phyloP scores from a whole-genome alignment of 2,113 vertebrate genomes.

The Pachycephala philippinensis region DNA sequence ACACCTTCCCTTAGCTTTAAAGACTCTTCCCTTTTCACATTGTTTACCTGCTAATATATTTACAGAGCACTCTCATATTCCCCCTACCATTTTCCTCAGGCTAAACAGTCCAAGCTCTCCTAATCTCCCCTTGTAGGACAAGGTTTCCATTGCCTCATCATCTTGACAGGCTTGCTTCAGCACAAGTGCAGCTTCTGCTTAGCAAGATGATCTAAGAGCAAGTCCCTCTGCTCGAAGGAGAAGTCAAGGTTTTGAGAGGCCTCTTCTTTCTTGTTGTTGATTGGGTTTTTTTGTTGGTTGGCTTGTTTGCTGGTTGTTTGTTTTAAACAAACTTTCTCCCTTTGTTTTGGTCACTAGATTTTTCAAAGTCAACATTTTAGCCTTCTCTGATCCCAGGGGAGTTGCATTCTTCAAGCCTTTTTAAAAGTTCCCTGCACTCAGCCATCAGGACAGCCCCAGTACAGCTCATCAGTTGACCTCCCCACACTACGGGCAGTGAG shows the following conservation, averaged over 20 bases:
- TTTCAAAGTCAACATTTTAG: not conserved
- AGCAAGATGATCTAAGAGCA: not conserved
- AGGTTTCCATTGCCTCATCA: not conserved
- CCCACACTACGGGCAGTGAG: accelerated
- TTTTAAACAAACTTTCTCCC: not conserved
- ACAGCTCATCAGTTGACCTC: not conserved
- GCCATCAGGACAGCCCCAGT: not conserved
- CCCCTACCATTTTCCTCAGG: not conserved
- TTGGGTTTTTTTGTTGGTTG: not conserved
- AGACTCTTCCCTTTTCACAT: not conserved
- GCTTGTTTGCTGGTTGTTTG: not conserved
- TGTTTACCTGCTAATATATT: not conserved
- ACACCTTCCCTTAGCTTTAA: not conserved
- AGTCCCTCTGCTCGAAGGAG: not conserved
- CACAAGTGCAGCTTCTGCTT: not conserved
- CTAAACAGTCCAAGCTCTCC: not conserved
- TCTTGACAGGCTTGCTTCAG: not conserved
- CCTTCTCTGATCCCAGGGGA: not conserved
- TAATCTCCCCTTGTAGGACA: not conserved
- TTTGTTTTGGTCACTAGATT: not conserved
- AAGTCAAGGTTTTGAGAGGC: not conserved
- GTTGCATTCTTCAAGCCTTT: not conserved
- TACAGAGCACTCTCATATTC: not conserved
- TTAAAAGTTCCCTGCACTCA: not conserved
- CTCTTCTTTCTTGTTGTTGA: not conserved